Base-by-base conservation (phyloP, 2,113 vertebrate genomes). In the Australoheros scitulus region DNA sequence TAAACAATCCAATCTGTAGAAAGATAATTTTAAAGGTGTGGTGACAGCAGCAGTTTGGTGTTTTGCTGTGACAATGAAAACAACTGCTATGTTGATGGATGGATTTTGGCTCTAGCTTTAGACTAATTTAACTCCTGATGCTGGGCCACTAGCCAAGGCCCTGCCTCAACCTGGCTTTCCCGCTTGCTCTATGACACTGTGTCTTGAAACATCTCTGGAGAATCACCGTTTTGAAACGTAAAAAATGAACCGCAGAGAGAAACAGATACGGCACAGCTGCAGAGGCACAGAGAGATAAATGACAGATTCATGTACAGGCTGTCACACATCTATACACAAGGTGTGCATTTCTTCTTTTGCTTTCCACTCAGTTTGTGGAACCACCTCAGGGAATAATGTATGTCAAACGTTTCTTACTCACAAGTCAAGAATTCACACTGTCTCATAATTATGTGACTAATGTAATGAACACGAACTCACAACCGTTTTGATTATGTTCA, bases 21-120 rank as follows among this genome's bases (percentile, higher is more conserved):
- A 76, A 61, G 11, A 50, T 11, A 1, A 74, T 43, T 80, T 86
- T 7, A 75, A 52, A 14, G 58, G 41, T 15, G 22, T 17, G 22
- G 63, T 6, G 32, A 55, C n/a, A 70, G 38, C 8, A 63, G 7
- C 59, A 2, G 50, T 2, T 79, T 80, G 77, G 18, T 72, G 43
- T 34, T 55, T 32, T n/a, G 47, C 50, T 76, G 65, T 78, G 81
- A 78, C 61, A 74, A 32, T 77, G 59, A 85, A 58, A 79, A 34
- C 58, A 77, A 83, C 81, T 77, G 61, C 78, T 77, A 59, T 76
- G n/a, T 57, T 75, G 65, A 76, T 34, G 26, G 43, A 84, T 50
- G 41, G 59, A 60, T 88, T 86, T 50, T 76, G 58, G 77, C 84
- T 63, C 9, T 60, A 36, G 70, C 32, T 77, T 29, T 22, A 57